These are phyloP conservation scores for Arbacia lixula DNA, from an alignment of 53 echinoderm and acorn worm genomes.

Conservation along the genomic window DNA sequence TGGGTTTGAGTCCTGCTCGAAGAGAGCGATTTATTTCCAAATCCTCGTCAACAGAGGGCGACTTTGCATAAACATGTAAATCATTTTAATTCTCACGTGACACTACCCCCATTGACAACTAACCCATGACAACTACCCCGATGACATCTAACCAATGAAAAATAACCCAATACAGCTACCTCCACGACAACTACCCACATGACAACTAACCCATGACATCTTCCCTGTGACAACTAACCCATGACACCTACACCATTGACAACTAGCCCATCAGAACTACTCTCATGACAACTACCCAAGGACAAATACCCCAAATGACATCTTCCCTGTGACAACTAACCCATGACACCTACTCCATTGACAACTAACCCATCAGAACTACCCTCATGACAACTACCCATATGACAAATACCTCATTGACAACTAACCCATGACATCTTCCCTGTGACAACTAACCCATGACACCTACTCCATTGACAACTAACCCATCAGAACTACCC, in stretches of 20 bases:
- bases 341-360: neutral
- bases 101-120: neutral
- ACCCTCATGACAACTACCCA: neutral
- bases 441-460: neutral
- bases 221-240: neutral
- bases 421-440: neutral
- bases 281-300: neutral
- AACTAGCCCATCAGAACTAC: conserved; percentile 1
- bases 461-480: neutral
- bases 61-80: too few species aligned
- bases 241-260: neutral
- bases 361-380: neutral
- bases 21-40: too few species aligned
- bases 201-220: conserved; percentile 9
- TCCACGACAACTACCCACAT: conserved; percentile 7
- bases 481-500: conserved; percentile 1
- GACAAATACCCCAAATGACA: neutral
- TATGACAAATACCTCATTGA: neutral
- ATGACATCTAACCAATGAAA: conserved; percentile 9
- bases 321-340: neutral
- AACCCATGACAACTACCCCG: conserved; percentile 9
- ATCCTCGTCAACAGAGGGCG: too few species aligned
- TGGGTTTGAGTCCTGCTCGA: too few species aligned
- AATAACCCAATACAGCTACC: conserved; percentile 7
- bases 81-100: too few species aligned